Base-by-base conservation (phyloP, 1,140 invertebrate species). In the Cataglyphis hispanica region DNA sequence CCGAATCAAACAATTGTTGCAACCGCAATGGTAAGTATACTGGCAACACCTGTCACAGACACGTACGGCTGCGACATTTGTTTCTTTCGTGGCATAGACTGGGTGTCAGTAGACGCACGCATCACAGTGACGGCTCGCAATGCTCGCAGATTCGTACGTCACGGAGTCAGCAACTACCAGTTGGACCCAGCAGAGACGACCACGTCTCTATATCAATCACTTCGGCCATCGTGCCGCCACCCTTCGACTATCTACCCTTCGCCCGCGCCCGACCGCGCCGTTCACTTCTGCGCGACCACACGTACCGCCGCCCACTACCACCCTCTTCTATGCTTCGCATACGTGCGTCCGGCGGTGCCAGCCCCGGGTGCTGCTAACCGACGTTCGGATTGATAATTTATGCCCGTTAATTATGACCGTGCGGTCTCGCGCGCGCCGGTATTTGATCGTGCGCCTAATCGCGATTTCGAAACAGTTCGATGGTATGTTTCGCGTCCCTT, bases 181-280 rank as follows among this genome's bases (percentile, higher is more conserved):
- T 93, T 93, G 92, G 78, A 91, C 88, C 88, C 93, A 90, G 90
- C 93, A 92, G 90, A 89, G 91, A 89, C 90, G 92, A 94, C 92
- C 93, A 91, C 93, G 93, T 93, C 94, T 95, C 94, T 94, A 95
- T 95, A 95, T 95, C 94, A 95, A 95, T 95, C 94, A 95, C 93
- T 94, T 95, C 78, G 86, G 91, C 88, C 90, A 92, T 91, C 87
- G 91, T 91, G 92, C 91, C 88, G 89, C 88, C 91, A 87, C 92
- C 92, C 92, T 93, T 93, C 92, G 91, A 90, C 89, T 91, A 86
- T 81, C 78, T 72, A 22, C 34, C 86, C 90, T 90, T 91, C 90
- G 84, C 89, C 86, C 87, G 74, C 83, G 10, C 11, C 25, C 31
- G 43, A 22, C 46, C 60, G 22, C n/a, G 31, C 34, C 53, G 53